phyloP scores from a whole-genome alignment of 2,888 invertebrate species.

The Leptinotarsa peninsularis region DNA sequence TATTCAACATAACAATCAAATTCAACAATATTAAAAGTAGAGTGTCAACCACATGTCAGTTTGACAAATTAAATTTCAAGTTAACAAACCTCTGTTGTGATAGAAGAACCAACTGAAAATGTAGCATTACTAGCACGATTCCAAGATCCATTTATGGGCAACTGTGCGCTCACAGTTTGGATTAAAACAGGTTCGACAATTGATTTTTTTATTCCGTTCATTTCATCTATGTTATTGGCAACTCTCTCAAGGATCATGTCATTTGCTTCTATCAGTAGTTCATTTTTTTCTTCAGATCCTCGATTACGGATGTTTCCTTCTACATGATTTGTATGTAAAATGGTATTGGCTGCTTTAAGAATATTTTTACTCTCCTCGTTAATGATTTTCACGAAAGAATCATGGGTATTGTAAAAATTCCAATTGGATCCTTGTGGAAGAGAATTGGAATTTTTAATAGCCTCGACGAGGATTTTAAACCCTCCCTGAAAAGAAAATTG shows the following conservation, averaged over 20 bases:
- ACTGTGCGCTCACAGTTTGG: slow-evolving; percentile 63
- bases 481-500: slow-evolving; percentile 70
- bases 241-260: slow-evolving; percentile 86
- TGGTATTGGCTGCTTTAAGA: slow-evolving; percentile 70
- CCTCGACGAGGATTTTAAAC: slow-evolving; percentile 74
- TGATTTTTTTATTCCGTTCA: slow-evolving; percentile 72
- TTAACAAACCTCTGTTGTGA: slow-evolving; percentile 44
- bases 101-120: slow-evolving; percentile 54
- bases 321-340: slow-evolving; percentile 70
- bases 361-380: slow-evolving; percentile 75
- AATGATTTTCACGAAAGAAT: slow-evolving; percentile 77
- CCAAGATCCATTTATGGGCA: slow-evolving; percentile 73
- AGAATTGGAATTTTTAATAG: slow-evolving; percentile 77
- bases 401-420: slow-evolving; percentile 81
- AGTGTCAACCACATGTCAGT: slow-evolving; percentile 29
- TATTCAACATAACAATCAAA: slow-evolving; percentile 13
- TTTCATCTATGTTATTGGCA: slow-evolving; percentile 78
- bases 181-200: slow-evolving; percentile 69
- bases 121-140: slow-evolving; percentile 65
- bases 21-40: slow-evolving; percentile 17
- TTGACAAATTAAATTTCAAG: slow-evolving; percentile 41
- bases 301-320: slow-evolving; percentile 70
- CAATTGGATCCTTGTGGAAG: slow-evolving; percentile 79
- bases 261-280: slow-evolving; percentile 84
- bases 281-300: slow-evolving; percentile 76